Percentiles rank a stretch among this genome's conserved stretches.
Conservation (phyloP, 2,113 vertebrate species). For the Microtus ochrogaster region DNA sequence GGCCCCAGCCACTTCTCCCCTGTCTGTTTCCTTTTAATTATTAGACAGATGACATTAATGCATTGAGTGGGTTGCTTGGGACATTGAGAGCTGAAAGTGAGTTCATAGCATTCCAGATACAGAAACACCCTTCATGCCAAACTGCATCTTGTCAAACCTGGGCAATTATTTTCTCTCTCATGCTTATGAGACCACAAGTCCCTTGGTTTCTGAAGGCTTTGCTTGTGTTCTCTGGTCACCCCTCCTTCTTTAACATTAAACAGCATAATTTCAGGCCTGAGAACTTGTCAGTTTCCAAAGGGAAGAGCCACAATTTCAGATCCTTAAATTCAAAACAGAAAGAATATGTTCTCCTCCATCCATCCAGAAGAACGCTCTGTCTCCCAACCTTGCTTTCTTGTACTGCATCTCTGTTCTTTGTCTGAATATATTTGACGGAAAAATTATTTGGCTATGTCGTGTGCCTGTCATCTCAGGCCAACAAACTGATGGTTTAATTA, state of each 20-base stretch:
- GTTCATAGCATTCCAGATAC: not conserved
- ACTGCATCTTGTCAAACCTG: not conserved
- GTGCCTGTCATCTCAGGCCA: slow-evolving; percentile 71
- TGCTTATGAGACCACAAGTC: not conserved
- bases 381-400: not conserved
- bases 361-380: not conserved
- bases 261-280: slow-evolving; percentile 1
- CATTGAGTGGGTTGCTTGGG: not conserved
- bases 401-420: slow-evolving; percentile 45
- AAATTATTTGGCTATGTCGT: slow-evolving; percentile 68
- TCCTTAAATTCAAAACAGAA: slow-evolving; percentile 65
- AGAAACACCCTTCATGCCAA: slow-evolving; percentile 20
- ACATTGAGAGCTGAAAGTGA: not conserved
- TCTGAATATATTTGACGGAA: slow-evolving; percentile 70
- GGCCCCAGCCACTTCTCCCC: not conserved
- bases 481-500: slow-evolving; percentile 62
- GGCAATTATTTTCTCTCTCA: not conserved
- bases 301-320: slow-evolving; percentile 55
- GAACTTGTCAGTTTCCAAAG: slow-evolving; percentile 62
- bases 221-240: not conserved
- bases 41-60: not conserved
- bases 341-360: slow-evolving; percentile 35
- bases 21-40: not conserved
- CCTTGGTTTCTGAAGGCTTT: slow-evolving; percentile 22
- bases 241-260: slow-evolving; percentile 23